Conservation (phyloP, 1,140 invertebrate species). For the Drosophila nebulosa region DNA sequence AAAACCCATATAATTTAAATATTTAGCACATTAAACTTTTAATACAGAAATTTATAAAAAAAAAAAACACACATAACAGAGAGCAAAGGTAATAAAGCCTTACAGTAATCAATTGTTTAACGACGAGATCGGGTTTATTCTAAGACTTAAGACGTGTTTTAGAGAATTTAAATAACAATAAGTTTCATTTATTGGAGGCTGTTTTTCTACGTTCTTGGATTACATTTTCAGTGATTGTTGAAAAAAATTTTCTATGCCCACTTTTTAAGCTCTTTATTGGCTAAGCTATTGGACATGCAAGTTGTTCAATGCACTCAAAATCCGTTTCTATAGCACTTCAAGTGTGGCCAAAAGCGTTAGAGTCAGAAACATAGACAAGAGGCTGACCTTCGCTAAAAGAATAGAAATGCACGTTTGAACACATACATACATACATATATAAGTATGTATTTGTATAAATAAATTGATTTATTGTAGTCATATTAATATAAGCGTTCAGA, state of each 20-base stretch:
- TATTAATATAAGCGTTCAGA: slow-evolving; percentile 27
- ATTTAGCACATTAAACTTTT: too few relatives aligned
- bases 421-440: neutral
- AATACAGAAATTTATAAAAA: too few relatives aligned
- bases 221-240: neutral
- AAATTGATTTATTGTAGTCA: slow-evolving; percentile 41
- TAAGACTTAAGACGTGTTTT: too few relatives aligned
- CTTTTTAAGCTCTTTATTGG: slow-evolving; percentile 36
- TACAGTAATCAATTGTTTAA: too few relatives aligned
- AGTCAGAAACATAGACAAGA: slow-evolving; percentile 34
- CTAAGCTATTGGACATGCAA: slow-evolving; percentile 45
- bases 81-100: too few relatives aligned
- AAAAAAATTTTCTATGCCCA: slow-evolving; percentile 16
- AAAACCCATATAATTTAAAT: too few relatives aligned
- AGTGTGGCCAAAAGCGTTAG: slow-evolving; percentile 50
- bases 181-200: neutral
- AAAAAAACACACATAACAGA: too few relatives aligned
- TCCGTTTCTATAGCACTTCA: slow-evolving; percentile 30
- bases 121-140: too few relatives aligned
- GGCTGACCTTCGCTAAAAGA: slow-evolving; percentile 65
- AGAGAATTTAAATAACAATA: too few relatives aligned
- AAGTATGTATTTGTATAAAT: neutral
- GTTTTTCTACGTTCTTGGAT: neutral
- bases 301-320: slow-evolving; percentile 29
- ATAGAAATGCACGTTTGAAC: slow-evolving; percentile 35